A percentile compares a stretch with the other conserved stretches of the same genome.
Conservation (phyloP, 2,888 invertebrate genomes). For the Chironomus riparius region DNA sequence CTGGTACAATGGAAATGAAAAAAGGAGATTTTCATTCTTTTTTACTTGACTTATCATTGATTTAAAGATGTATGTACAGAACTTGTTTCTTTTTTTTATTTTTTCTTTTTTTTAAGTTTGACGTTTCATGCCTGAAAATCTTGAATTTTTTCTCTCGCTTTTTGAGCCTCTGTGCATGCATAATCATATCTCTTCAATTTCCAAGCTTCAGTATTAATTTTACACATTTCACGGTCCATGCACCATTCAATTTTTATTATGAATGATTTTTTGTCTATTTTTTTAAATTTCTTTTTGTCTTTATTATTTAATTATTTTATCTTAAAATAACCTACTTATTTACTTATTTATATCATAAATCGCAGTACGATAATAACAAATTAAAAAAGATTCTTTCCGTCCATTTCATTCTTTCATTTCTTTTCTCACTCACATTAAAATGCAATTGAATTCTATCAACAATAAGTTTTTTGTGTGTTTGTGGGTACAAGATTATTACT, state of each 20-base stretch:
- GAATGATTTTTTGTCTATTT: neutral
- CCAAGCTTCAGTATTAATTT: neutral
- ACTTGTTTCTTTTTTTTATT: neutral
- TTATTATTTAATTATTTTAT: neutral
- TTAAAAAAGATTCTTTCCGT: neutral
- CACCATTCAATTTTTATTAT: neutral
- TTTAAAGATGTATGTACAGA: slow-evolving; percentile 20
- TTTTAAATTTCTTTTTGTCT: neutral
- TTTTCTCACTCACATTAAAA: neutral
- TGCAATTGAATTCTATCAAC: neutral
- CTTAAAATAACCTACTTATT: neutral
- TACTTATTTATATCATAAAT: neutral
- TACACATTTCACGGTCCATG: neutral
- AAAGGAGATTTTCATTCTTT: neutral
- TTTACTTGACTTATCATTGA: slow-evolving; percentile 10
- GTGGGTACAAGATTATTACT: too few species aligned
- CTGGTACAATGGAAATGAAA: neutral
- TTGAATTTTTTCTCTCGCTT: too few species aligned
- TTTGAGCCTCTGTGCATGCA: too few species aligned
- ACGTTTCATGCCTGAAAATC: too few species aligned
- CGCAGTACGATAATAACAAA: neutral
- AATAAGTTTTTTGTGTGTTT: neutral
- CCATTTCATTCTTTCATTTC: neutral
- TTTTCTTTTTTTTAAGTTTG: too few species aligned
- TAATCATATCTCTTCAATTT: neutral